A percentile compares a stretch with the other conserved stretches of the same genome.
Conservation (phyloP, 2,888 invertebrate species). For the Hyppa rectilinea region DNA sequence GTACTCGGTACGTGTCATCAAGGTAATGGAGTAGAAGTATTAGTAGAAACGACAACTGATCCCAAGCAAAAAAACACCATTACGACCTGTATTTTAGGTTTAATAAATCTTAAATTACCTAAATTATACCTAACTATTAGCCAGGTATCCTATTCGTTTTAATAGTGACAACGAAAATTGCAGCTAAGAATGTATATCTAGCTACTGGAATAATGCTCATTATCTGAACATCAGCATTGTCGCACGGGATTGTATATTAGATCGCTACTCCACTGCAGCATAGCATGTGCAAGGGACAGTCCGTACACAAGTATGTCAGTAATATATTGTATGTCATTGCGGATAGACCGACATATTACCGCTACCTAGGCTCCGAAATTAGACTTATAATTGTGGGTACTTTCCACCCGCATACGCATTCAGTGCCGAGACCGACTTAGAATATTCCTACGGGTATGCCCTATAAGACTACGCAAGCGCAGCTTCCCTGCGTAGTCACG, state of each 20-base stretch:
- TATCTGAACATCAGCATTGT: neutral
- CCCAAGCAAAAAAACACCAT: neutral
- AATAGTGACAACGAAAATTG: neutral
- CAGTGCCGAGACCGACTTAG: neutral
- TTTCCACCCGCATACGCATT: neutral
- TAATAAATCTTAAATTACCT: neutral
- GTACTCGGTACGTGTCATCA: neutral
- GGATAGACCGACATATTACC: neutral
- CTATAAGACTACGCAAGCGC: neutral
- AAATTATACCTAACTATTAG: neutral
- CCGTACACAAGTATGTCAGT: neutral
- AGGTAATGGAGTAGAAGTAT: neutral
- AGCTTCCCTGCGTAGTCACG: neutral
- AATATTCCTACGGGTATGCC: neutral
- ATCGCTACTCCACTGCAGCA: neutral
- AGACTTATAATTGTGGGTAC: neutral
- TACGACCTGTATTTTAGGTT: neutral
- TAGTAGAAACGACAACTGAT: neutral
- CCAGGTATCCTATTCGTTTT: neutral
- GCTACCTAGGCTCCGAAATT: neutral
- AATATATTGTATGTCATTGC: too few relatives aligned
- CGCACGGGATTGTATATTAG: neutral
- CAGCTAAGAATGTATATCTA: neutral
- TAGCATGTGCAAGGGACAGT: neutral
- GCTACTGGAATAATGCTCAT: neutral